phyloP scores from a whole-genome alignment of 2,113 vertebrate genomes.

The Nesospiza acunhae region DNA sequence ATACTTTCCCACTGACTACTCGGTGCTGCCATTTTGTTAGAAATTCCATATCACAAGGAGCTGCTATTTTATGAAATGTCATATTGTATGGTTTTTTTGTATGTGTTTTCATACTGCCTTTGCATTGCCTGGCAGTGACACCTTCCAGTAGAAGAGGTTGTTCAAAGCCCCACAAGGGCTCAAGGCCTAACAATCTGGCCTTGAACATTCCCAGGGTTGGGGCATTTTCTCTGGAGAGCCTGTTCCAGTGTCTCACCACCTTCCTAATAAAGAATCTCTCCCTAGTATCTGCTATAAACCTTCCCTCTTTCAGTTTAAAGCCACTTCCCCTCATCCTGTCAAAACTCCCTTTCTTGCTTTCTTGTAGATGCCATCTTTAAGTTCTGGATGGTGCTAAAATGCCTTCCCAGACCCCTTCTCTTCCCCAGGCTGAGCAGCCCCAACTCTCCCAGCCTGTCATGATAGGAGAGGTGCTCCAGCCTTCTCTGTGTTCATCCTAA shows the following conservation, averaged over 20 bases:
- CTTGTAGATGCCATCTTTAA: not conserved
- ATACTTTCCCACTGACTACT: not conserved
- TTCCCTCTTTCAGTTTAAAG: not conserved
- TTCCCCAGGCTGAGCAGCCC: not conserved
- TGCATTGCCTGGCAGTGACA: not conserved
- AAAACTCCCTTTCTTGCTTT: not conserved
- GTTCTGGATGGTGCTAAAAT: not conserved
- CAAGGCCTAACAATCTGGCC: not conserved
- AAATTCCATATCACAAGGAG: not conserved
- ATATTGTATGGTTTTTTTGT: fast-evolving
- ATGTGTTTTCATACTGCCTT: not conserved
- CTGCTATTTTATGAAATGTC: not conserved
- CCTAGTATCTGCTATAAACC: not conserved
- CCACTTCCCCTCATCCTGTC: fast-evolving
- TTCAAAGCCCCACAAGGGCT: not conserved
- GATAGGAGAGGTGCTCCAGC: not conserved
- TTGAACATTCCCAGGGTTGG: not conserved
- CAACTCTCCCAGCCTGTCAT: not conserved
- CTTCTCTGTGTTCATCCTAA: not conserved
- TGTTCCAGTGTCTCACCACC: not conserved
- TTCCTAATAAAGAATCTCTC: not conserved
- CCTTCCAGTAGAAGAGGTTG: not conserved
- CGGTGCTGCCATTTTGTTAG: not conserved
- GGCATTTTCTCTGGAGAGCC: not conserved
- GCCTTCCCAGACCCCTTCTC: not conserved